phyloP scores from a whole-genome alignment of 1,140 invertebrate species.

The Pentalonia nigronervosa region DNA sequence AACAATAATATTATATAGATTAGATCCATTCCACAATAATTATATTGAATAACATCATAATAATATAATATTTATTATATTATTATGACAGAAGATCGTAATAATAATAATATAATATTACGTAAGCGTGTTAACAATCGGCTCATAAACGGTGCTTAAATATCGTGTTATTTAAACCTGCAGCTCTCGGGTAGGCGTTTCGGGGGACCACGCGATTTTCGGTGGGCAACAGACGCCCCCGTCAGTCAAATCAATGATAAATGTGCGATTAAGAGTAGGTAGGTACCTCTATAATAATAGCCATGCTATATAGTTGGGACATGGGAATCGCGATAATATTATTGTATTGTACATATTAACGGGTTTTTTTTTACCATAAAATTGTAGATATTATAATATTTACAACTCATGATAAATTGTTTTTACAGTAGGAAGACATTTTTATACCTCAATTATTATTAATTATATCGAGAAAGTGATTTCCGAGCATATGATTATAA shows the following conservation, averaged over 20 bases:
- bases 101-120: too few species aligned
- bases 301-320: background rate
- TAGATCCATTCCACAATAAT: too few species aligned
- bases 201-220: background rate
- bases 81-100: background rate
- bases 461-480: background rate
- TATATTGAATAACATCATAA: background rate
- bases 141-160: background rate
- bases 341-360: background rate
- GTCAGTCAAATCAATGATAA: background rate
- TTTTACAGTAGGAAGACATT: background rate
- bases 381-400: background rate
- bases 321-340: background rate
- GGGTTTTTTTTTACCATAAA: background rate
- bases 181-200: background rate
- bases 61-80: too few species aligned
- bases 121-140: background rate
- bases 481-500: background rate
- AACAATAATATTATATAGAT: too few species aligned
- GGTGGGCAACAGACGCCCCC: background rate
- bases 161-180: background rate
- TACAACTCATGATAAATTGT: background rate
- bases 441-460: too few species aligned
- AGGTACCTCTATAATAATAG: background rate
- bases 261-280: background rate